Base-by-base conservation (phyloP, 2,888 invertebrate species). In the Eupithecia abbreviata region DNA sequence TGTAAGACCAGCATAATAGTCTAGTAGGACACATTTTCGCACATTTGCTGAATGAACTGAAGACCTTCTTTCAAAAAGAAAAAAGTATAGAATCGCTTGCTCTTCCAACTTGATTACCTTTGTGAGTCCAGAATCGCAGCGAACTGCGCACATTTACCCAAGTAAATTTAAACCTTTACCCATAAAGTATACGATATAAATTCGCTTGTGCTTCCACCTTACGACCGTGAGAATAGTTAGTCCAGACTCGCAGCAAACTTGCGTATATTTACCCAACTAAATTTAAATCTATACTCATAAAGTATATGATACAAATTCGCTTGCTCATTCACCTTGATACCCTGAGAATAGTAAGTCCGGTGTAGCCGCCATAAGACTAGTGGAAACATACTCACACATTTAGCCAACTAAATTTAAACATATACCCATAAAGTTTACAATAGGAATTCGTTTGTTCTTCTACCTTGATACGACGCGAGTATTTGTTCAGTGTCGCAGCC, bases 21-120 rank as follows among this genome's bases (percentile, higher is more conserved):
- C 88, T 84, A 83, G 86, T 87, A 88, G 87, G 84, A 12, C 10
- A 47, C 47, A 30, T 30, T 1, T 1, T 47, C 47, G 3, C 12
- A 47, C 10, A 47, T 47, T 47, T 47, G 2, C 7, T 3, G 0
- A 12, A 47, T 10, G 15, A 51, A 55, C n/a, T 0, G 12, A 1
- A n/a, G 5, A 55, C n/a, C n/a, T n/a, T 5, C 0, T 12, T 0
- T 43, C 7, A 47, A 7, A 47, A n/a, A 5, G 6, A 12, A n/a
- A 6, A 18, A 58, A 18, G 6, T 71, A 13, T 7, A 45, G 55
- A 30, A 13, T 42, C 73, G 74, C 72, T 66, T 47, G 4, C 51
- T 55, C 66, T 18, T 0, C 3, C 66, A 10, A 3, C 55, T 72
- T 74, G 87, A 12, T 6, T 12, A 13, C 74, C 2, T 47, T 47